Conservation (phyloP, 2,797 vertebrate genomes). For the Siniperca scherzeri region DNA sequence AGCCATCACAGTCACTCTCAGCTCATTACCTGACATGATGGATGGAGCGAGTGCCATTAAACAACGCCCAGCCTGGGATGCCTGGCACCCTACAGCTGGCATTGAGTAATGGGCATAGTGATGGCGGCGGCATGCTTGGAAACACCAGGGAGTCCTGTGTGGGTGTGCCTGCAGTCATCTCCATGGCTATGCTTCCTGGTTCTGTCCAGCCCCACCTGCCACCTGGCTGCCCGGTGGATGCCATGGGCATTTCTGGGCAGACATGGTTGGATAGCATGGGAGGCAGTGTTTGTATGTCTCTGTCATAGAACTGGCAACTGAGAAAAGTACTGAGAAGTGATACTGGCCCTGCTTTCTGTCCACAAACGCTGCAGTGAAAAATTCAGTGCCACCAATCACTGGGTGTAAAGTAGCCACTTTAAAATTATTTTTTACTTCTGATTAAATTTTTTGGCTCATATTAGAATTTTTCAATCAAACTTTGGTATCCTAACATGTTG, state of each 20-base stretch:
- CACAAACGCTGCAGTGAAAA: constrained; percentile 30
- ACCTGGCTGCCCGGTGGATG: constrained; percentile 76
- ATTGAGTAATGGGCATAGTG: constrained; percentile 75
- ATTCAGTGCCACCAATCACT: constrained; percentile 16
- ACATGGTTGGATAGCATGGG: constrained; percentile 61
- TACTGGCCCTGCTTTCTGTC: constrained; percentile 35
- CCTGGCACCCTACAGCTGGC: constrained; percentile 80
- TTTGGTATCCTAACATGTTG: neutral
- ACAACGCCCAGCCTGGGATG: constrained; percentile 77
- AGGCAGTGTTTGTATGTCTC: constrained; percentile 68
- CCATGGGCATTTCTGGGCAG: constrained; percentile 77
- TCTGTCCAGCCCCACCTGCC: constrained; percentile 78
- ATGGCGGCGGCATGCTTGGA: constrained; percentile 54
- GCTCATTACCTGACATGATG: constrained; percentile 87
- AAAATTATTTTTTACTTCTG: neutral
- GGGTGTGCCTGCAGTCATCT: constrained; percentile 75
- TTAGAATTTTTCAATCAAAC: neutral
- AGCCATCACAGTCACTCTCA: constrained; percentile 78
- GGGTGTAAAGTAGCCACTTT: neutral
- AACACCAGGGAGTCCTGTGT: constrained; percentile 71
- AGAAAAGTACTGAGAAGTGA: constrained; percentile 33
- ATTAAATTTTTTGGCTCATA: neutral
- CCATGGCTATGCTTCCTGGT: constrained; percentile 72
- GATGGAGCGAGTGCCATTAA: constrained; percentile 81
- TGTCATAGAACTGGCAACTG: constrained; percentile 60